Percentiles rank a stretch among this genome's conserved stretches.
These are phyloP conservation scores for Scophthalmus maximus DNA, from an alignment of 2,113 vertebrate genomes.

Conservation along the genomic window DNA sequence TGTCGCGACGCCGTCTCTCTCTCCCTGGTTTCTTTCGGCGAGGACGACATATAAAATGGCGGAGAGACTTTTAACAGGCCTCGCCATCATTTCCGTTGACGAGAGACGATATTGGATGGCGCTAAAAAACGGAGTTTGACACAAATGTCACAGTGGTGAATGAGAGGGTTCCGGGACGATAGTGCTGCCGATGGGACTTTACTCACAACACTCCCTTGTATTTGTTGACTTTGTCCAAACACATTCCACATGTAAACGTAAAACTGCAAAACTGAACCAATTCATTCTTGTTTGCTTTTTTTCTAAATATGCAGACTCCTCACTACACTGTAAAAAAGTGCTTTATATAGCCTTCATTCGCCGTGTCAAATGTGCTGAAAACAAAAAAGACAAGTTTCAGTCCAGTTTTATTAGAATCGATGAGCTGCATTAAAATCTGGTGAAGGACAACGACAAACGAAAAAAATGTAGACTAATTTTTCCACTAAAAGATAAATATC, in stretches of 20 bases:
- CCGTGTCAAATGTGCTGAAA: background rate
- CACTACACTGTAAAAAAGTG: background rate
- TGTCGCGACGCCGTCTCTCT: constrained; percentile 32
- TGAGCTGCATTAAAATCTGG: background rate
- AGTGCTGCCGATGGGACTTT: constrained; percentile 22
- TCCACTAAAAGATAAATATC: background rate
- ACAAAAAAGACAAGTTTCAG: background rate
- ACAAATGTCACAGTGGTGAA: constrained; percentile 54
- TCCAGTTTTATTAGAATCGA: background rate
- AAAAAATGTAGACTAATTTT: no score
- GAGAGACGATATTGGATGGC: no score
- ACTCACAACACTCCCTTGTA: background rate
- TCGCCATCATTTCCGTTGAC: constrained; percentile 30
- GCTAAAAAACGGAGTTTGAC: no score
- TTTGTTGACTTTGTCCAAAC: constrained; percentile 16
- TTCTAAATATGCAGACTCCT: no score
- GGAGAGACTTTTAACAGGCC: no score
- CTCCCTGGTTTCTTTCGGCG: no score
- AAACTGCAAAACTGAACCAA: background rate
- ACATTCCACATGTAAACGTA: background rate
- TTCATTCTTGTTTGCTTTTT: background rate
- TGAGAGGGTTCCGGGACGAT: constrained; percentile 25
- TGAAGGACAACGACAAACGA: background rate
- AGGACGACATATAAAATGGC: constrained; percentile 33
- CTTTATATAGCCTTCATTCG: background rate